These are phyloP conservation scores for Drosophila maculinotata DNA, from an alignment of 2,888 invertebrate genomes.

Conservation along the genomic window DNA sequence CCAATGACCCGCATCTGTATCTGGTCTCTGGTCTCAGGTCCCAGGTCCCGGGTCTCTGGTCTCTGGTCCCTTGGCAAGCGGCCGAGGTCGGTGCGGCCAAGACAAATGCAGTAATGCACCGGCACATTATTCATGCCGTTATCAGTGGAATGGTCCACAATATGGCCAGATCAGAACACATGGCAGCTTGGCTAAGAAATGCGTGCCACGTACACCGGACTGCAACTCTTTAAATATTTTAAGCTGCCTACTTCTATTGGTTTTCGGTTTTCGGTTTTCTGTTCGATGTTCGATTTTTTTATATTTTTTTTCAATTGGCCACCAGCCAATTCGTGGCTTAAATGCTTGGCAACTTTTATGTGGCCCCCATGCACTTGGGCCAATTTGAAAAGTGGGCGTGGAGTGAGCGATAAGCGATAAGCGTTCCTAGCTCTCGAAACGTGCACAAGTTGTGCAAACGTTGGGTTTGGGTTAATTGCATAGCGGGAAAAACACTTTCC, in stretches of 20 bases:
- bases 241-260: slow-evolving; percentile 36
- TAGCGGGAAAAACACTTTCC: slow-evolving; percentile 65
- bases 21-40: slow-evolving; percentile 8
- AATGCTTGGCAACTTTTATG: slow-evolving; percentile 31
- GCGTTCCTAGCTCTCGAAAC: slow-evolving; percentile 35
- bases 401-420: slow-evolving; percentile 59
- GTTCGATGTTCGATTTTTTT: slow-evolving; percentile 21
- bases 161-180: slow-evolving; percentile 30
- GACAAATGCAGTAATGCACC: slow-evolving; percentile 79
- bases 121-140: slow-evolving; percentile 79
- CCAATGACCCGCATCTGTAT: slow-evolving; percentile 77
- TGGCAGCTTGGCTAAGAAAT: slow-evolving; percentile 53
- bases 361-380: slow-evolving; percentile 43
- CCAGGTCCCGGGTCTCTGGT: slow-evolving; percentile 6
- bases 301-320: slow-evolving; percentile 48
- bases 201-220: slow-evolving; percentile 42
- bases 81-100: slow-evolving; percentile 49
- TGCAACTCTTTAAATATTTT: slow-evolving; percentile 29
- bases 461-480: slow-evolving; percentile 54
- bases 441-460: slow-evolving; percentile 49
- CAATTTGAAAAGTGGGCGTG: slow-evolving; percentile 49
- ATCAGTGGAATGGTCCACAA: slow-evolving; percentile 67
- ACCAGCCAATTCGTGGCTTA: slow-evolving; percentile 44
- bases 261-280: slow-evolving; percentile 15
- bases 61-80: slow-evolving; percentile 26